Conservation (phyloP, 2,797 vertebrate species). For the Otus scops region DNA sequence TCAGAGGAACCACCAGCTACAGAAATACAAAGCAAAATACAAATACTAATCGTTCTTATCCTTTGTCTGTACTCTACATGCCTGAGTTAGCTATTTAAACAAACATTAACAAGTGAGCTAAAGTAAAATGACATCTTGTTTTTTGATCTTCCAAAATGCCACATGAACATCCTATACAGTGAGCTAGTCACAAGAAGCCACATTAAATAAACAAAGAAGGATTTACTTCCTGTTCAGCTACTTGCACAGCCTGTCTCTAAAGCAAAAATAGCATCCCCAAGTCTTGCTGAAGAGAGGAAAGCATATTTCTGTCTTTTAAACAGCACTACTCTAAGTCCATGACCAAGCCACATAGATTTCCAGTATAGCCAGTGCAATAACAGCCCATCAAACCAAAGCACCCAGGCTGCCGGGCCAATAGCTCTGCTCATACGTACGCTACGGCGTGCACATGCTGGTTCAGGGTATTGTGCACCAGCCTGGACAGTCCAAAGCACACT, state of each 20-base stretch:
- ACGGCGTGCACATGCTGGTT: not conserved
- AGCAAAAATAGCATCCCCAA: not conserved
- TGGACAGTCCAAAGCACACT: not conserved
- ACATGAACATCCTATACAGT: not conserved
- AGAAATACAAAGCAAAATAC: not conserved
- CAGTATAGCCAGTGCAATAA: not conserved
- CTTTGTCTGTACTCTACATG: not conserved
- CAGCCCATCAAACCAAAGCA: not conserved
- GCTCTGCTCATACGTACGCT: fast-evolving
- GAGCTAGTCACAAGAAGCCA: not conserved
- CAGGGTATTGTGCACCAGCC: not conserved
- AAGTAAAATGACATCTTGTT: not conserved
- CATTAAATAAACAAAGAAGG: not conserved
- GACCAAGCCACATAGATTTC: not conserved
- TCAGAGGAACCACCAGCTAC: not conserved
- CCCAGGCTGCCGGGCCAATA: not conserved
- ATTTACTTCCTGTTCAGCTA: not conserved
- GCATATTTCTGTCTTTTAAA: not conserved
- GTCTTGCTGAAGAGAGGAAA: not conserved
- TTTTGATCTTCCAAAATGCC: not conserved
- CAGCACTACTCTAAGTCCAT: not conserved
- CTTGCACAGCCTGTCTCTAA: not conserved
- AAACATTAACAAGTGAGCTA: not conserved
- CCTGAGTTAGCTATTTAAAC: not conserved
- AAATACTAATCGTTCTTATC: not conserved